Base-by-base conservation (phyloP, 2,797 vertebrate genomes). In the Naso thynnoides region DNA sequence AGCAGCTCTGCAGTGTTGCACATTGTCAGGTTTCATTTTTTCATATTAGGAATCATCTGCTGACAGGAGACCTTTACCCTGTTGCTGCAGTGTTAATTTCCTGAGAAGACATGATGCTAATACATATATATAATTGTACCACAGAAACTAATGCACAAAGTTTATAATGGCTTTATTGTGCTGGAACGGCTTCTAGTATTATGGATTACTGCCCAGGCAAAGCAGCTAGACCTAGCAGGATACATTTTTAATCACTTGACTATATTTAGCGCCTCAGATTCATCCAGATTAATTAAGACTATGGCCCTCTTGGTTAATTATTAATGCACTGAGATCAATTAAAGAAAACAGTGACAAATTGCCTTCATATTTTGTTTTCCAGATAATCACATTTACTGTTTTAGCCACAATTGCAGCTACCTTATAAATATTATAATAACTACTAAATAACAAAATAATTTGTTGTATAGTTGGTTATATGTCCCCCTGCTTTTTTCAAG, bases 1-100 rank as follows among this genome's bases (percentile, higher is more conserved):
- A 13, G 38, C 57, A 24, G 16, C 55, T 76, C 52, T 61, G 21
- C 24, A 50, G 19, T 61, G 31, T 49, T 53, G 13, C 36, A 48
- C 27, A 38, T 64, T 36, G 54, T 70, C 36, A 57, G 23, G 10
- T 79, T 77, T 16, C 33, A 36, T 70, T 42, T 47, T 73, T 41
- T 70, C 19, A 36, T 42, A 45, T 55, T n/a, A 33, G 0, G 23
- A 54, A 23, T 44, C 2, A 8, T 61, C 62, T 63, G 24, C 14
- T 50, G 24, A 49, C 38, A 56, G 52, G 23, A 63, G 63, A 67
- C 67, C 50, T 77, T 61, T 21, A 56, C 15, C 15, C 8, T 0
- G 7, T 16, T 31, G 24, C 24, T 56, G 8, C n/a, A 27, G 61
- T 10, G 5, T 42, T 29, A 13, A 6, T 27, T 47, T 69, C 36